Evolutionary conservation across 1,140 invertebrate genomes (phyloP).

Genomic region (Spodoptera litura): DNA sequence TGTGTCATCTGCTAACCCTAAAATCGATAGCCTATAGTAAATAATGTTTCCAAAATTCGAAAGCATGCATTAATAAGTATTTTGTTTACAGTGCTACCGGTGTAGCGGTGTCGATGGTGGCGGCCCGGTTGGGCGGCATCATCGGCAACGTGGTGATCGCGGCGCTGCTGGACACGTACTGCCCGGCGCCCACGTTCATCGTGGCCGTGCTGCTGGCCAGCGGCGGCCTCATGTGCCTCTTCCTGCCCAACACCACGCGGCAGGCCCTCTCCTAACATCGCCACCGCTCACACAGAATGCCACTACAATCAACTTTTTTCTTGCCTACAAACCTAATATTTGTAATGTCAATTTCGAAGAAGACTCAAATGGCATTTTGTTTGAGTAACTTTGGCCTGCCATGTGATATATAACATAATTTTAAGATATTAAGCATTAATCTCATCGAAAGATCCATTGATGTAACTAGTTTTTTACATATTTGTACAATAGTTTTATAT

Average conservation of each 20-base stretch:
- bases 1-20: background rate
- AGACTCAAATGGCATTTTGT: conserved; percentile 38
- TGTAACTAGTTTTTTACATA: conserved; percentile 58
- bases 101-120: conserved; percentile 95
- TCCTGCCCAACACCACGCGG: conserved; percentile 94
- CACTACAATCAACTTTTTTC: conserved; percentile 4
- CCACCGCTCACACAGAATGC: conserved; percentile 24
- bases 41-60: background rate
- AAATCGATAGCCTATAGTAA: too few relatives aligned
- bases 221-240: conserved; percentile 93
- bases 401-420: conserved; percentile 45
- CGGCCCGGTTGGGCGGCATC: conserved; percentile 93
- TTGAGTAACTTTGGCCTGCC: conserved; percentile 35
- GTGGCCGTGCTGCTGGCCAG: conserved; percentile 92
- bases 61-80: background rate
- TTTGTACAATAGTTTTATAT: conserved; percentile 66
- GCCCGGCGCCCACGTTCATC: conserved; percentile 94
- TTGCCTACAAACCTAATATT: conserved; percentile 22
- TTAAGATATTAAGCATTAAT: conserved; percentile 41
- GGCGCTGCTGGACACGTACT: conserved; percentile 92
- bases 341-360: conserved; percentile 25
- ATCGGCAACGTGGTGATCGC: conserved; percentile 95
- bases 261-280: conserved; percentile 87
- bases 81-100: conserved; percentile 89
- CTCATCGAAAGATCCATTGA: conserved; percentile 53